These are phyloP conservation scores for Dryocosmus kuriphilus DNA, from an alignment of 2,888 invertebrate genomes.

Conservation along the genomic window DNA sequence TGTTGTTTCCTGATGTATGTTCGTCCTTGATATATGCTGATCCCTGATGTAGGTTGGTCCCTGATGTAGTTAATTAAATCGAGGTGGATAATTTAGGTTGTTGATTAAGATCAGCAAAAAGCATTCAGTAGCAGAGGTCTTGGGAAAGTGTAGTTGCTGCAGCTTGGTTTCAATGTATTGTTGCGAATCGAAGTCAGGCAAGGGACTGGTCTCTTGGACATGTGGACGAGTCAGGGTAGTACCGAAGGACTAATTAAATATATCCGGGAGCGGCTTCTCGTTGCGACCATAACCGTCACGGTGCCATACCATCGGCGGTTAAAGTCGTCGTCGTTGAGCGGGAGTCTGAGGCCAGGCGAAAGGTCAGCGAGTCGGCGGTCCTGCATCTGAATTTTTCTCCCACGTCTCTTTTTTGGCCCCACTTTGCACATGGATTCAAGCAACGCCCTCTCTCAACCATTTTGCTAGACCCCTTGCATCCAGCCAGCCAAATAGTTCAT, in stretches of 20 bases:
- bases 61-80: conserved; percentile 8
- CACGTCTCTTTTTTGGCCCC: conserved; percentile 46
- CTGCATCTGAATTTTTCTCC: conserved; percentile 56
- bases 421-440: conserved; percentile 15
- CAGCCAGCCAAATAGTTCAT: conserved; percentile 33
- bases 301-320: conserved; percentile 60
- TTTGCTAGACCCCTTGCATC: conserved; percentile 36
- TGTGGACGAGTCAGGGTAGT: conserved; percentile 39
- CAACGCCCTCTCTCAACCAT: conserved; percentile 41
- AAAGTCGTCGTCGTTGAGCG: conserved; percentile 66
- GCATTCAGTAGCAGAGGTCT: conserved; percentile 15
- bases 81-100: conserved; percentile 22
- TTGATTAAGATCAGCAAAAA: conserved; percentile 18
- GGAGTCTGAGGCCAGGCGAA: conserved; percentile 66
- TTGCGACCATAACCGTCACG: conserved; percentile 66
- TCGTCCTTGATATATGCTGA: no score
- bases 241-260: conserved; percentile 67
- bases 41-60: neutral
- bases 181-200: conserved; percentile 35
- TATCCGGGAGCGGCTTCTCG: conserved; percentile 71
- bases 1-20: neutral
- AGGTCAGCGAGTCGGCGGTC: conserved; percentile 67
- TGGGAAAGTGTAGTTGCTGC: conserved; percentile 29
- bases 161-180: conserved; percentile 26
- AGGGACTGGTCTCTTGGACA: conserved; percentile 36